Evolutionary conservation across 2,888 invertebrate genomes (phyloP).

Genomic region (Habroteleia sp.): DNA sequence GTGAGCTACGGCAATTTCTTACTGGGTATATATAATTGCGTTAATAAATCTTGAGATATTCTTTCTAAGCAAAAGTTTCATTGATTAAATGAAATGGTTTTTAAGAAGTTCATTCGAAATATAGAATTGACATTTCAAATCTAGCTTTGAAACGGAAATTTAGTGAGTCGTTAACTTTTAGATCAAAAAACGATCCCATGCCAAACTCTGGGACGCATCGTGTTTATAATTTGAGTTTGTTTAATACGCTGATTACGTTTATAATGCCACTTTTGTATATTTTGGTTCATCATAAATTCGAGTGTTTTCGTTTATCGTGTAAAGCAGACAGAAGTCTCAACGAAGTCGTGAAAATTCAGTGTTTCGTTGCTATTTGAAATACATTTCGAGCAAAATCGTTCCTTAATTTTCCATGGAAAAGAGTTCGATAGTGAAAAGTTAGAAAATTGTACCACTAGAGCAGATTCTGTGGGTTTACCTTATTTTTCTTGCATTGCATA

Average conservation of each 20-base stretch:
- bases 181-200: conserved; percentile 3
- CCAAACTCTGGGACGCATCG: conserved; percentile 29
- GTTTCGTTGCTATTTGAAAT: conserved; percentile 34
- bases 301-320: conserved; percentile 27
- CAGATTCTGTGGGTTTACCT: conserved; percentile 22
- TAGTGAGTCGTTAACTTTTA: conserved; percentile 9
- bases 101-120: conserved; percentile 2
- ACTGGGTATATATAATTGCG: too few species aligned
- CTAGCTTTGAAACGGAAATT: conserved; percentile 20
- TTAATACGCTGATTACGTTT: conserved; percentile 37
- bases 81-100: conserved; percentile 22
- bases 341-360: conserved; percentile 26
- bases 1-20: too few species aligned
- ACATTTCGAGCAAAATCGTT: conserved; percentile 38
- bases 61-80: too few species aligned
- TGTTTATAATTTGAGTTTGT: conserved; percentile 8
- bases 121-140: conserved; percentile 16
- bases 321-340: conserved; percentile 20
- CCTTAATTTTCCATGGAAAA: conserved; percentile 43
- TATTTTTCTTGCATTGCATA: conserved; percentile 8
- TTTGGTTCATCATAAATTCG: conserved; percentile 35
- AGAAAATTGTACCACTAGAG: conserved; percentile 37
- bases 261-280: conserved; percentile 23
- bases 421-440: conserved; percentile 38
- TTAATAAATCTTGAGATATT: too few species aligned